Percentiles rank a stretch among this genome's conserved stretches.
phyloP scores from a whole-genome alignment of 2,113 vertebrate genomes.

The Cyanistes caeruleus region DNA sequence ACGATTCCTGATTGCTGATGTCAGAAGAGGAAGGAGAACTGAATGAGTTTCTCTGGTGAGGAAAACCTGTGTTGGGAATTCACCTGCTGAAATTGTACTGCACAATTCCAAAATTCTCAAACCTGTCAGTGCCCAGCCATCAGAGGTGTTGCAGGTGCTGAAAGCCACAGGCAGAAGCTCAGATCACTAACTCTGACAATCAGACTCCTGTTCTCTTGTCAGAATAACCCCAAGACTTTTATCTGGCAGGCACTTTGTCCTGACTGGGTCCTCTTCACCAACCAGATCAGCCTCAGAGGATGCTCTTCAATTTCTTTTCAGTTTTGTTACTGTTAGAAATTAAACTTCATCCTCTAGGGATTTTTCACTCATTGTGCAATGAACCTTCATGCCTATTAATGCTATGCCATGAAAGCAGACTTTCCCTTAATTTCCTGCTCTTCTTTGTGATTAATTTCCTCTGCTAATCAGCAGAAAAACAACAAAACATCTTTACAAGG shows the following conservation, averaged over 20 bases:
- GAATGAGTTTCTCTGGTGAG: background rate
- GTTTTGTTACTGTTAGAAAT: background rate
- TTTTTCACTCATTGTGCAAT: background rate
- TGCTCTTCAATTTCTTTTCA: background rate
- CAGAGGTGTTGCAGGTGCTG: background rate
- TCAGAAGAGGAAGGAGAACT: background rate
- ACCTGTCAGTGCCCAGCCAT: background rate
- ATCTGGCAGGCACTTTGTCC: background rate
- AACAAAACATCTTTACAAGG: background rate
- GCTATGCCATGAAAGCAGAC: background rate
- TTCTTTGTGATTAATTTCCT: background rate
- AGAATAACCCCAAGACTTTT: background rate
- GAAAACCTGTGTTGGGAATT: background rate
- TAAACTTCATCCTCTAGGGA: background rate
- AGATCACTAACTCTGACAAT: background rate
- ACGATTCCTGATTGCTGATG: background rate
- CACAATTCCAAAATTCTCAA: background rate
- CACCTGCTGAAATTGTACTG: fast-evolving
- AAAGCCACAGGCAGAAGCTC: background rate
- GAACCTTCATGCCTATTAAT: background rate
- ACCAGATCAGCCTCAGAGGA: background rate
- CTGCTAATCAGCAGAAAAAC: background rate
- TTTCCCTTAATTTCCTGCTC: background rate
- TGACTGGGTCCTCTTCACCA: background rate
- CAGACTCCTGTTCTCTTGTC: background rate